A percentile compares a stretch with the other conserved stretches of the same genome.
Evolutionary conservation across 2,113 vertebrate genomes (phyloP).

Genomic region (Camelus dromedarius): DNA sequence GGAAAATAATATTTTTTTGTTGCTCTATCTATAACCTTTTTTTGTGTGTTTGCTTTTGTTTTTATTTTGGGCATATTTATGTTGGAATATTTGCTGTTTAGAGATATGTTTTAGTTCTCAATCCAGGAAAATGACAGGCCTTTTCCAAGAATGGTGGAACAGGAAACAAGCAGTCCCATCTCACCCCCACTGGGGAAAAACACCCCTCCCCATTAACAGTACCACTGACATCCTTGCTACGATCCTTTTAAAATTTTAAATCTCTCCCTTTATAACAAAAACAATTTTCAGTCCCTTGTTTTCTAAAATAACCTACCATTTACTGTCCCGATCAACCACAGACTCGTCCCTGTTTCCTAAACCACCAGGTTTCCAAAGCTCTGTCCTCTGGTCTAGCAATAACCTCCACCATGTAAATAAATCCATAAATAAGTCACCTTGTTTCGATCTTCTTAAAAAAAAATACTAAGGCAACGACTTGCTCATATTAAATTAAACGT

Average conservation of each 20-base stretch:
- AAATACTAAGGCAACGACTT: constrained; percentile 4
- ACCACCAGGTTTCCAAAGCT: neutral
- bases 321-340: neutral
- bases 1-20: neutral
- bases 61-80: neutral
- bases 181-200: neutral
- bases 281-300: neutral
- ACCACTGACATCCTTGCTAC: neutral
- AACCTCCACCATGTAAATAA: neutral
- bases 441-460: constrained; percentile 12
- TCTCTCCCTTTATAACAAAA: neutral
- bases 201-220: rapidly evolving
- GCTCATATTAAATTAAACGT: constrained; percentile 40
- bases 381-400: neutral
- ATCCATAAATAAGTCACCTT: constrained; percentile 18
- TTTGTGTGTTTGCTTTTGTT: neutral
- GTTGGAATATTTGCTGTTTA: neutral
- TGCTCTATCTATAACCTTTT: neutral
- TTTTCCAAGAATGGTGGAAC: neutral
- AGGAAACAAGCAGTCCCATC: neutral
- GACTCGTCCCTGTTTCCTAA: neutral
- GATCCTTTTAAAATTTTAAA: neutral
- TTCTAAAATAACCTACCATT: neutral
- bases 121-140: neutral
- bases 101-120: neutral